Conservation (phyloP, 2,797 vertebrate species). For the Falco naumanni region DNA sequence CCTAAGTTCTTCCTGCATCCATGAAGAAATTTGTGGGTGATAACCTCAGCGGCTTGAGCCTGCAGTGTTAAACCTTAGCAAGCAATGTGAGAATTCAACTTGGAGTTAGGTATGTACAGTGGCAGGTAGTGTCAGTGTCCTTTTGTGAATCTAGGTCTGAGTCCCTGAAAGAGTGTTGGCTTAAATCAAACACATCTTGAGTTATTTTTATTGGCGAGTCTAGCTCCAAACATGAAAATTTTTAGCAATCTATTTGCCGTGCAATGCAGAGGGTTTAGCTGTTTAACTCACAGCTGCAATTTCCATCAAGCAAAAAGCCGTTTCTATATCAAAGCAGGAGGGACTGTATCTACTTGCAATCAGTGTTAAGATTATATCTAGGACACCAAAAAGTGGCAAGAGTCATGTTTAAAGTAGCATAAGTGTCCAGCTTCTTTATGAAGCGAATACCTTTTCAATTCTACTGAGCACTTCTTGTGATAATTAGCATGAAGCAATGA, state of each 20-base stretch:
- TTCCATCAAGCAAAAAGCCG: neutral
- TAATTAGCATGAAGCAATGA: neutral
- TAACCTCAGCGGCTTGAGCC: neutral
- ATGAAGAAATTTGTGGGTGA: neutral
- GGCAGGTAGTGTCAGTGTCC: neutral
- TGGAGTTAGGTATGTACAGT: neutral
- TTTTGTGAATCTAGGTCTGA: neutral
- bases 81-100: neutral
- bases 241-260: neutral
- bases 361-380: neutral
- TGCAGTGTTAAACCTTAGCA: neutral
- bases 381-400: neutral
- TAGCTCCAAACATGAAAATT: neutral
- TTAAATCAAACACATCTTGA: neutral
- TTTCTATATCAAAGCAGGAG: neutral
- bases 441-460: neutral
- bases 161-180: neutral
- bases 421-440: neutral
- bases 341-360: neutral
- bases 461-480: neutral
- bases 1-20: neutral
- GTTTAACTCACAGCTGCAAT: neutral
- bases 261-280: neutral
- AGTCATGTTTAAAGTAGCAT: neutral
- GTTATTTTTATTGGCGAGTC: neutral